Base-by-base conservation (phyloP, 1,140 invertebrate species). In the Goniozus legneri region DNA sequence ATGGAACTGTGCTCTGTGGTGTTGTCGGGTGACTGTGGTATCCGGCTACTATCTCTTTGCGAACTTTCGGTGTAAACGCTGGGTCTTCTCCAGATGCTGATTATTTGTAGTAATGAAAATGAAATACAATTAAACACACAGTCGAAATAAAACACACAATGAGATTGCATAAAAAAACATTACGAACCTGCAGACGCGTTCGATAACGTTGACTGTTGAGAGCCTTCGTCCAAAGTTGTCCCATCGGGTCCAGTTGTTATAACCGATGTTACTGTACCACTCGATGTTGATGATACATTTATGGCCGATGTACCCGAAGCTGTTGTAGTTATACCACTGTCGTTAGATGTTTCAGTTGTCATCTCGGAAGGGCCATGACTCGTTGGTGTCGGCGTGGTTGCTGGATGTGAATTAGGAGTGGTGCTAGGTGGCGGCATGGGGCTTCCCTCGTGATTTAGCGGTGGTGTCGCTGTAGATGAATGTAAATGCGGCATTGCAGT, bases 211-310 rank as follows among this genome's bases (percentile, higher is more conserved):
- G 90, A 93, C 71, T 94, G 91, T 65, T 94, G 91, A 56, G 88
- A 91, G 54, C 87, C 90, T 75, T 94, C 91, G 71, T 94, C 91
- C 47, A 93, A 79, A 18, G 86, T 83, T 38, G 88, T 83, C 31
- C 90, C 90, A 78, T 92, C 90, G 2, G 90, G 89, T 16, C 90
- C 90, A 32, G 89, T 92, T 45, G 89, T 91, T 56, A 91, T 86
- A 42, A 92, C 84, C 35, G 86, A 86, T n/a, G 88, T 91, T 46
- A 90, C 88, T 15, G 86, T 84, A 60, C 82, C 81, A 53, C 75
- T 74, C 46, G 77, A 73, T 34, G 78, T 70, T 44, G 77, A 71
- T 47, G 70, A 69, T 10, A 74, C 70, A 43, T 71, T 74, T 46
- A 71, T 73, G 46, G 62, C 60, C 47, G 74, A 60, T 47, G 69